phyloP scores from a whole-genome alignment of 2,113 vertebrate species.

The Aldabrachelys gigantea region DNA sequence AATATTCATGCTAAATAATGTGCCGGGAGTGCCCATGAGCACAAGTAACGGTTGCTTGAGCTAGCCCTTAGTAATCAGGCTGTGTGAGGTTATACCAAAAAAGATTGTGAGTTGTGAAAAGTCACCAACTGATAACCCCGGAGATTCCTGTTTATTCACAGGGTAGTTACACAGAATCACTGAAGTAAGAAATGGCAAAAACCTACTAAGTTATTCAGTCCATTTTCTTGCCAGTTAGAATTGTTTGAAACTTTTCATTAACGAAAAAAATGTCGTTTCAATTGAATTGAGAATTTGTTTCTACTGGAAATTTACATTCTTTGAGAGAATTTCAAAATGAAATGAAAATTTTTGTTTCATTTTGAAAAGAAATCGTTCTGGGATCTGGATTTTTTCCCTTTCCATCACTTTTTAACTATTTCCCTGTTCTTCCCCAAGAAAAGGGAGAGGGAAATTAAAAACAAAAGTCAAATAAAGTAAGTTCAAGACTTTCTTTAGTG shows the following conservation, averaged over 20 bases:
- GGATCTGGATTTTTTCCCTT: neutral
- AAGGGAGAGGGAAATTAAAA: neutral
- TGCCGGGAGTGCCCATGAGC: neutral
- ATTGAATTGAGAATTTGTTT: neutral
- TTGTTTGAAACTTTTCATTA: neutral
- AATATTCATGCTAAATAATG: slow-evolving; percentile 14
- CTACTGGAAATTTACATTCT: neutral
- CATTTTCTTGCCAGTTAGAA: neutral
- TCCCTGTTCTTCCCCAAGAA: neutral
- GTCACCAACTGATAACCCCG: neutral
- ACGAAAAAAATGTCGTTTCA: neutral
- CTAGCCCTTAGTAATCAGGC: neutral
- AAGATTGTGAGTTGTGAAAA: neutral
- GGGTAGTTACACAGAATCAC: neutral
- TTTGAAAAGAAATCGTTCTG: neutral
- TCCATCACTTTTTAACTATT: neutral
- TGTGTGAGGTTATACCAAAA: neutral
- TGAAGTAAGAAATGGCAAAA: neutral
- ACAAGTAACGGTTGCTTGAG: neutral
- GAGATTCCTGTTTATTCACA: neutral
- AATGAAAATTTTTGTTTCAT: neutral
- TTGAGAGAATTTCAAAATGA: neutral
- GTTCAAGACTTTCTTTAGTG: too few relatives aligned
- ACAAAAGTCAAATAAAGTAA: neutral
- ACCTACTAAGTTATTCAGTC: neutral